Evolutionary conservation across 2,797 vertebrate species (phyloP).

Genomic region (Pseudochaenichthys georgianus): DNA sequence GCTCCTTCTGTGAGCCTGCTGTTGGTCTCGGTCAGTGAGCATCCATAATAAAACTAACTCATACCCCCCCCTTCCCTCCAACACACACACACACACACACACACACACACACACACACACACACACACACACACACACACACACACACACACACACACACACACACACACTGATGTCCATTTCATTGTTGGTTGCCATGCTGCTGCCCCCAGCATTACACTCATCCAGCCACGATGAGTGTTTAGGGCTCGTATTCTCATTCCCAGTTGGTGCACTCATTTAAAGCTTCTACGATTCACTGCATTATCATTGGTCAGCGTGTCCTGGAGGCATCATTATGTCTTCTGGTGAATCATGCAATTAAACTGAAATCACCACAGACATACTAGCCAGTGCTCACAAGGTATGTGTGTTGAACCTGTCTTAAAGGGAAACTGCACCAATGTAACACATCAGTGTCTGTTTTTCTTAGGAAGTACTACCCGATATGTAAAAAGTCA

Average conservation of each 20-base stretch:
- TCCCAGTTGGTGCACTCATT: conserved; percentile 64
- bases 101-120: conserved; percentile 9
- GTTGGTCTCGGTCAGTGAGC: conserved; percentile 73
- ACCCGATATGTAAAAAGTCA: neutral
- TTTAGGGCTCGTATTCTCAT: conserved; percentile 63
- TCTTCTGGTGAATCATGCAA: conserved; percentile 53
- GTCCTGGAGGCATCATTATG: conserved; percentile 55
- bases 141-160: conserved; percentile 24
- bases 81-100: conserved; percentile 30
- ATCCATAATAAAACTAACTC: conserved; percentile 59
- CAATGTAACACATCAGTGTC: neutral
- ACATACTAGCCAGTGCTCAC: conserved; percentile 31
- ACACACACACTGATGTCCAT: conserved; percentile 47
- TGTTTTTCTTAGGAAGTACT: neutral
- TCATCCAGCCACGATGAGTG: conserved; percentile 63
- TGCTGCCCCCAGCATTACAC: conserved; percentile 56
- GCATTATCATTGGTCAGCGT: conserved; percentile 47
- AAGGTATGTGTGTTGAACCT: neutral
- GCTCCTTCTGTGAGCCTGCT: conserved; percentile 55
- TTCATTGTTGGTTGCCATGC: conserved; percentile 62
- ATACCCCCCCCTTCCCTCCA: neutral
- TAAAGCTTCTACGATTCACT: conserved; percentile 56
- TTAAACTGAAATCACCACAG: conserved; percentile 43
- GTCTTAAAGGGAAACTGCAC: neutral
- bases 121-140: conserved; percentile 32